Base-by-base conservation (phyloP, 2,113 vertebrate species). In the Paracanthobrama guichenoti region DNA sequence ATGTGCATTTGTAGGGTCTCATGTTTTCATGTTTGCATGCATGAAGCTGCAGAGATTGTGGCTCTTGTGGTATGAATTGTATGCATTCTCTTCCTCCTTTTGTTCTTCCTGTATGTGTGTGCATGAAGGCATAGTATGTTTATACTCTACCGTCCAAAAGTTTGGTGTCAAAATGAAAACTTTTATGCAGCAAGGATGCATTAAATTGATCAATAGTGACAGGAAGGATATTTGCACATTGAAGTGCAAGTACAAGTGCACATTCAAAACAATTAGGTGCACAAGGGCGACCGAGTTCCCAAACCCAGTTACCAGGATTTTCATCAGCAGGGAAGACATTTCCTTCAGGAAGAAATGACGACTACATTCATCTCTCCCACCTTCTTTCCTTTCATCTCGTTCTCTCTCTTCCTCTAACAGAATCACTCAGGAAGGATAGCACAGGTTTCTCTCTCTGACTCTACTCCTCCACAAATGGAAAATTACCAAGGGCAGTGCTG, bases 371-470 rank as follows among this genome's bases (percentile, higher is more conserved):
- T 67, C 44, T 74, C 82, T 62, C 57, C 53, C 72, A 42, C 66
- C 18, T 73, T 26, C 71, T 48, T 8, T 73, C n/a, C 12, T 48
- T 73, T 73, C n/a, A 48, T 73, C 71, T 72, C 39, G 12, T 46
- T 24, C 69, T 66, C 44, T 50, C 26, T 77, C 73, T 39, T 44
- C 26, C 26, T 69, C 82, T 67, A 9, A 67, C 83, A 18, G 10
- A 53, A 59, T 59, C 62, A 57, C 83, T 44, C 82, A 31, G 28
- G 42, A 55, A 35, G 48, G n/a, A 20, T 48, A 26, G 60, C 60
- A 81, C 62, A 66, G 60, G 59, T 81, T 44, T 83, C 81, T 73
- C 55, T 83, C 69, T 83, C 16, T 12, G 55, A 28, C 35, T 39
- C 31, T 55, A 78, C 28, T 66, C 24, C 50, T 39, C 42, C 16